Conservation (phyloP, 37 sponge, comb jelly and placozoan genomes). For the Lycopodina hypogea region DNA sequence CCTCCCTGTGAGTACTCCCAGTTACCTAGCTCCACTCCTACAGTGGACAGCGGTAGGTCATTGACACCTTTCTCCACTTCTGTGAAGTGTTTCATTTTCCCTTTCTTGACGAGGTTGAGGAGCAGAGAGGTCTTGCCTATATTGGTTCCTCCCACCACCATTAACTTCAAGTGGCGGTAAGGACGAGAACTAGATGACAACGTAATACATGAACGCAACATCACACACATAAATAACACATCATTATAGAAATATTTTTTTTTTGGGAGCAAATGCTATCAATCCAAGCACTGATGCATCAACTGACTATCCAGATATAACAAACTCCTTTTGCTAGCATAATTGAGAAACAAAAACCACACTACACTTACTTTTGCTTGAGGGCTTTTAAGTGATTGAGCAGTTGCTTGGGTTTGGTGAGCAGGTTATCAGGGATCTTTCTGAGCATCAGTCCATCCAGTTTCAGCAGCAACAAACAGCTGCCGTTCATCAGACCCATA, state of each 20-base stretch:
- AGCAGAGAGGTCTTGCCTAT: conserved; percentile 85
- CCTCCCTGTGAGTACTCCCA: conserved; percentile 55
- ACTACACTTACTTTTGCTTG: conserved; percentile 56
- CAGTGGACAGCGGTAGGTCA: conserved; percentile 57
- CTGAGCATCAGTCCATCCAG: conserved; percentile 43
- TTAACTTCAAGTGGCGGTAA: conserved; percentile 75
- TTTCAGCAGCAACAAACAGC: conserved; percentile 35
- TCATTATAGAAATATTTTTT: background rate
- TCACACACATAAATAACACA: background rate
- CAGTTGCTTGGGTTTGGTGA: conserved; percentile 30
- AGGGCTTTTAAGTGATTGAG: conserved; percentile 55
- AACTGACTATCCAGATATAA: too few relatives aligned
- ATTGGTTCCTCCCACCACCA: conserved; percentile 72
- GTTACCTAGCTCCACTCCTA: conserved; percentile 76
- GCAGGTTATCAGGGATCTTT: conserved; percentile 26
- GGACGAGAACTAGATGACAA: conserved; percentile 43
- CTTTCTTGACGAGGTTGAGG: conserved; percentile 55
- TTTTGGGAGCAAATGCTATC: too few relatives aligned
- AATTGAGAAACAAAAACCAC: too few relatives aligned
- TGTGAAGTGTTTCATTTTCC: conserved; percentile 42
- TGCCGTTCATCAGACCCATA: conserved; percentile 53
- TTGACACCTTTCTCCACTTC: conserved; percentile 36
- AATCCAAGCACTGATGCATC: too few relatives aligned
- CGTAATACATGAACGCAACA: too few relatives aligned
- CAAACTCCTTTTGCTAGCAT: too few relatives aligned